Percentiles rank a stretch among this genome's conserved stretches.
phyloP scores from a whole-genome alignment of 2,888 invertebrate genomes.

The Vandiemenella viatica region DNA sequence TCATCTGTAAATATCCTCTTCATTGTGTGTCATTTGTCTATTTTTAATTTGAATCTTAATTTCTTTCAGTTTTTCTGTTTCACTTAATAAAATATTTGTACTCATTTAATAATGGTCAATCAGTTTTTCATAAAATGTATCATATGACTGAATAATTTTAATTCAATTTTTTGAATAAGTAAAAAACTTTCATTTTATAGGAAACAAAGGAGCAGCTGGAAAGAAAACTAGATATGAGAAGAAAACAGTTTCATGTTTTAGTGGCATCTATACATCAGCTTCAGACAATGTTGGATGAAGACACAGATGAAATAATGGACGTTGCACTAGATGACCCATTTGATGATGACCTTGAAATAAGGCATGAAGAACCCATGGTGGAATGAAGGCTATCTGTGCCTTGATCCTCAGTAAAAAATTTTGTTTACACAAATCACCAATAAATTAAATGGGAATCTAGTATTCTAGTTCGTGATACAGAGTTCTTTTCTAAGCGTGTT shows the following conservation, averaged over 20 bases:
- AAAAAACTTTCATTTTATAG: constrained; percentile 26
- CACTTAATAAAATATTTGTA: not conserved
- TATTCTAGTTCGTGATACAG: no score
- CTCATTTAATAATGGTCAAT: not conserved
- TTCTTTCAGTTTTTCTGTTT: not conserved
- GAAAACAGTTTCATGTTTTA: constrained; percentile 80
- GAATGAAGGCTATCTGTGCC: no score
- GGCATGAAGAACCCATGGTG: not conserved
- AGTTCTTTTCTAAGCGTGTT: no score
- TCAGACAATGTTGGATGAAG: constrained; percentile 62
- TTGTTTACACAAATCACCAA: no score
- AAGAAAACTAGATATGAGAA: constrained; percentile 60
- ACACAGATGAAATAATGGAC: constrained; percentile 26
- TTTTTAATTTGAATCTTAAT: not conserved
- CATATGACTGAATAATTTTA: not conserved
- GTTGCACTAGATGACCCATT: constrained; percentile 12
- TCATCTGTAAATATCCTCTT: not conserved
- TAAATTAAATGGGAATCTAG: no score
- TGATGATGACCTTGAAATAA: constrained; percentile 11
- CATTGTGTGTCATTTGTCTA: not conserved
- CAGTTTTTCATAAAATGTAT: not conserved
- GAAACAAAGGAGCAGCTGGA: constrained; percentile 57
- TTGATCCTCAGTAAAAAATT: no score
- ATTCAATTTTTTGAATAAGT: no score
- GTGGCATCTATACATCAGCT: constrained; percentile 76